Percentiles rank a stretch among this genome's conserved stretches.
Evolutionary conservation across 2,888 invertebrate species (phyloP).

Genomic region (Caenorhabditis sp.): DNA sequence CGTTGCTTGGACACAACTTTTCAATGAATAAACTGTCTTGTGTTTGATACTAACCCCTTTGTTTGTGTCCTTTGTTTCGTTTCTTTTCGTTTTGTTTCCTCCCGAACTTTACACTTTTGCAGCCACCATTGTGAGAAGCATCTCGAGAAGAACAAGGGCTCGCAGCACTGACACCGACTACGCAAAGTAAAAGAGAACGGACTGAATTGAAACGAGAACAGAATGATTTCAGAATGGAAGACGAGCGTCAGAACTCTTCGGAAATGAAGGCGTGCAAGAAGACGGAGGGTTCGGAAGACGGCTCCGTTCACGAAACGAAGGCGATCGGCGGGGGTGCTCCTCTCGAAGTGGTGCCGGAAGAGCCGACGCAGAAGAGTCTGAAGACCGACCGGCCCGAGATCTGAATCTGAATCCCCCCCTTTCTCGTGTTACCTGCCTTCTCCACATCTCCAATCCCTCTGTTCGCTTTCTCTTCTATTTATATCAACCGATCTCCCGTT

Average conservation of each 20-base stretch:
- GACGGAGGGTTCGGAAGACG: neutral
- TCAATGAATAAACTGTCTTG: conserved; percentile 28
- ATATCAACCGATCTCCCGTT: no score
- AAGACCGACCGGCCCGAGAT: conserved; percentile 51
- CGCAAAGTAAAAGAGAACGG: conserved; percentile 40
- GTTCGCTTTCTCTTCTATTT: neutral
- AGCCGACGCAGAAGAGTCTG: conserved; percentile 35
- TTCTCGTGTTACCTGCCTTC: conserved; percentile 25
- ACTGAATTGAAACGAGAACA: neutral
- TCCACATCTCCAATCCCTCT: neutral
- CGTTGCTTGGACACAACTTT: conserved; percentile 42
- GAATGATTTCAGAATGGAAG: conserved; percentile 58
- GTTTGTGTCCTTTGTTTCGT: neutral
- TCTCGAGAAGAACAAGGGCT: conserved; percentile 49
- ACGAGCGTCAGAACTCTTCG: conserved; percentile 61
- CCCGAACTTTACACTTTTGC: conserved; percentile 22
- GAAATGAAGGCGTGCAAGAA: conserved; percentile 59
- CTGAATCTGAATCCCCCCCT: neutral
- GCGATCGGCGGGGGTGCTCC: conserved; percentile 10
- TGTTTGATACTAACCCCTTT: neutral
- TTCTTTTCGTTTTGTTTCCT: neutral
- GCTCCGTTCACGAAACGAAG: conserved; percentile 21
- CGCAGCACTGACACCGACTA: conserved; percentile 48
- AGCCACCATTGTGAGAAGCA: conserved; percentile 64
- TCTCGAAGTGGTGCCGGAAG: conserved; percentile 45